Conservation (phyloP, 64 coral and sea anemone species). For the Porites australiensis region DNA sequence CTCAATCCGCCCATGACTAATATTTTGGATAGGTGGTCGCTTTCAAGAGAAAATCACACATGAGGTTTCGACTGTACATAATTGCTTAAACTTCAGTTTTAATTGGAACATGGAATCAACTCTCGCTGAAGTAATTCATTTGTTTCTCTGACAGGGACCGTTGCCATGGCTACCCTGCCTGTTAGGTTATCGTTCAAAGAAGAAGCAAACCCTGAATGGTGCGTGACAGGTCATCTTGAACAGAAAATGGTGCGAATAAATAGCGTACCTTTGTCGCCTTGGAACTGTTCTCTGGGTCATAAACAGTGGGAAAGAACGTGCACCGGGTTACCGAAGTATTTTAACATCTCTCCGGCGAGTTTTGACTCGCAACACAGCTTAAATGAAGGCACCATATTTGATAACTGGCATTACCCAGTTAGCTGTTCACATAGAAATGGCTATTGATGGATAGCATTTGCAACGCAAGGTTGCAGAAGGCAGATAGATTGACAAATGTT, state of each 20-base stretch:
- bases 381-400: conserved; percentile 34
- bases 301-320: background rate
- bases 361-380: conserved; percentile 13
- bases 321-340: background rate
- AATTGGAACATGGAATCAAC: too few species aligned
- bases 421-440: background rate
- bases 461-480: too few species aligned
- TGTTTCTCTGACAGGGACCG: background rate
- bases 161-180: conserved; percentile 16
- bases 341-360: background rate
- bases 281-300: conserved; percentile 25
- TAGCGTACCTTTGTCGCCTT: background rate
- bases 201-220: conserved; percentile 13
- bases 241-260: conserved; percentile 43
- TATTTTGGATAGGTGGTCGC: too few species aligned
- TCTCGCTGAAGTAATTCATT: too few species aligned
- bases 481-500: too few species aligned
- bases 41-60: too few species aligned
- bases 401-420: conserved; percentile 45
- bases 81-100: too few species aligned
- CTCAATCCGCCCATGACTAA: too few species aligned
- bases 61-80: too few species aligned
- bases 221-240: conserved; percentile 3
- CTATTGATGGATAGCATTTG: conserved; percentile 7
- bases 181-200: conserved; percentile 25